Evolutionary conservation across 2,888 invertebrate genomes (phyloP).

Genomic region (Trisateles emortualis): DNA sequence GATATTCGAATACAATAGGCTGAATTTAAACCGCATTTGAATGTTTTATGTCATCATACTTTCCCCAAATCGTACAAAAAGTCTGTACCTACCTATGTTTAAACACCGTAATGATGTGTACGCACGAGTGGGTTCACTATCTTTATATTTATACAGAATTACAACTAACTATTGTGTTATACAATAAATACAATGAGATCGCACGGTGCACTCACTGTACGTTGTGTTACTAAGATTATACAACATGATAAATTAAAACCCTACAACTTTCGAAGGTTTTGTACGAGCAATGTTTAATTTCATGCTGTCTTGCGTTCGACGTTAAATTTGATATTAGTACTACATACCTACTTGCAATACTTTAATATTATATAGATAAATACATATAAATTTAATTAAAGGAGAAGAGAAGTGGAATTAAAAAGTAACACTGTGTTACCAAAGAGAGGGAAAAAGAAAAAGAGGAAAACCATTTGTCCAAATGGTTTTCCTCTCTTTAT

Average conservation of each 20-base stretch:
- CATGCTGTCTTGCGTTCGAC: too few species aligned
- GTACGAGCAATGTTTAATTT: too few species aligned
- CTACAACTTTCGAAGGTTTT: background rate
- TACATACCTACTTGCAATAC: too few species aligned
- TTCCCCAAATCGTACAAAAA: conserved; percentile 40
- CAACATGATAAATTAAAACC: background rate
- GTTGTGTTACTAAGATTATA: conserved; percentile 24
- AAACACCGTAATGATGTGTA: conserved; percentile 27
- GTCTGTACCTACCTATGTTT: background rate
- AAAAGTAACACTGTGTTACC: too few species aligned
- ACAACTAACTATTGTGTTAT: conserved; percentile 39
- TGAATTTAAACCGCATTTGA: conserved; percentile 33
- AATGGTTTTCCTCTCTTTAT: too few species aligned
- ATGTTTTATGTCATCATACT: conserved; percentile 30
- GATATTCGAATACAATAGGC: conserved; percentile 17
- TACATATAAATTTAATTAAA: too few species aligned
- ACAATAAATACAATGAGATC: conserved; percentile 37
- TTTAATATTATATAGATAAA: too few species aligned
- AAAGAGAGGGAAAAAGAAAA: too few species aligned
- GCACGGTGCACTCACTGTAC: conserved; percentile 25
- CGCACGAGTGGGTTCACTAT: conserved; percentile 43
- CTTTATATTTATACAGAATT: conserved; percentile 42
- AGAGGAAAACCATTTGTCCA: too few species aligned
- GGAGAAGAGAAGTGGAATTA: too few species aligned
- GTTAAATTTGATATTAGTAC: too few species aligned